phyloP scores from a whole-genome alignment of 30 jellyfish, hydroid and myxozoan species.

The Cassiopea xamachana region DNA sequence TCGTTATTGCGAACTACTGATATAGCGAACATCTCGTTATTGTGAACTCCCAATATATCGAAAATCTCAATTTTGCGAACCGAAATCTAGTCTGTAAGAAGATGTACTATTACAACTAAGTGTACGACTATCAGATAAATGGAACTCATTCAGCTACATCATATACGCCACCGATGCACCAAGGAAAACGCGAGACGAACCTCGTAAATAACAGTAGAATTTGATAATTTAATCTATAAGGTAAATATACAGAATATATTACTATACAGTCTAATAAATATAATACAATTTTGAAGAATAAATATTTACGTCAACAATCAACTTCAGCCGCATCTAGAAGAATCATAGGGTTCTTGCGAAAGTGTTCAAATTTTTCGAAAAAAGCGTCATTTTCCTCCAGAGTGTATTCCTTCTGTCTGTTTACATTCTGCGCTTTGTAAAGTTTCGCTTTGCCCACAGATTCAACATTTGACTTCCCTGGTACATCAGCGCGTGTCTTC shows the following conservation, averaged over 20 bases:
- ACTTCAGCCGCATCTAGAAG: constrained; percentile 11
- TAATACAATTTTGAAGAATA: neutral
- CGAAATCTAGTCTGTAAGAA: too few species aligned
- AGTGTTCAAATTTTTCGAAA: constrained; percentile 15
- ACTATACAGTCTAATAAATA: neutral
- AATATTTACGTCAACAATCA: neutral
- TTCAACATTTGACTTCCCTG: neutral
- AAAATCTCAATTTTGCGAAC: too few species aligned
- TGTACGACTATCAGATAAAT: too few species aligned
- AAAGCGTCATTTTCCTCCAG: constrained; percentile 17
- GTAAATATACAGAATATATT: neutral
- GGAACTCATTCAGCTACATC: too few species aligned
- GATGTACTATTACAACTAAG: too few species aligned
- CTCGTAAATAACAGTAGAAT: neutral
- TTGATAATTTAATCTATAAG: too few species aligned
- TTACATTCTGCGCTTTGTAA: neutral
- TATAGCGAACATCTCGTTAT: too few species aligned
- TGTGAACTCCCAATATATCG: too few species aligned
- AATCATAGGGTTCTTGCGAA: constrained; percentile 10
- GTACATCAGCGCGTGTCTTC: neutral
- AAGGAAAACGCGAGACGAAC: too few species aligned
- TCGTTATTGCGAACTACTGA: too few species aligned
- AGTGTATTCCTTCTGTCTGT: neutral
- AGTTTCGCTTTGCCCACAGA: neutral
- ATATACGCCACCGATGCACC: too few species aligned